A percentile compares a stretch with the other conserved stretches of the same genome.
Evolutionary conservation across 2,888 invertebrate genomes (phyloP).

Genomic region (Hypolimnas misippus): DNA sequence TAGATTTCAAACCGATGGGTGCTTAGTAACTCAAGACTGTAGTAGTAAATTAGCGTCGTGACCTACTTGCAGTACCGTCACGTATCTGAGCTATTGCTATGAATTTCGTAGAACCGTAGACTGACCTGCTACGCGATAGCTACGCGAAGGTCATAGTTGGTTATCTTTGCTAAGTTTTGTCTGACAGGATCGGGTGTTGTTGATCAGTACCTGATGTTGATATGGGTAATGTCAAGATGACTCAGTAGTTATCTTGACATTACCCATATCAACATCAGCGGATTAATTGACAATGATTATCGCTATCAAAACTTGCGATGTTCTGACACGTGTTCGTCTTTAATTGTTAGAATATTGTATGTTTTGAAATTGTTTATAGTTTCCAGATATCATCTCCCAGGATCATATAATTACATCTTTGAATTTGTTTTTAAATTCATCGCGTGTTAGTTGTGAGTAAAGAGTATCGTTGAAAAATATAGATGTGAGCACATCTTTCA

Average conservation of each 20-base stretch:
- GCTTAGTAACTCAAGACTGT: constrained; percentile 33
- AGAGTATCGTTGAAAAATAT: too few relatives aligned
- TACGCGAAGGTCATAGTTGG: constrained; percentile 22
- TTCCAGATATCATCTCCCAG: too few relatives aligned
- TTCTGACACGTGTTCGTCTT: too few relatives aligned
- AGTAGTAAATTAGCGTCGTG: constrained; percentile 40
- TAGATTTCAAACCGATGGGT: constrained; percentile 32
- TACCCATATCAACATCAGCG: neutral
- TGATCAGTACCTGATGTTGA: neutral
- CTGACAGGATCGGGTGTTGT: neutral
- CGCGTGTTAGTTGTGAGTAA: too few relatives aligned
- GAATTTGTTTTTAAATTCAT: too few relatives aligned
- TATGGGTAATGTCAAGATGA: too few relatives aligned
- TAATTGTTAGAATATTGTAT: too few relatives aligned
- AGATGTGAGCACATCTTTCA: too few relatives aligned
- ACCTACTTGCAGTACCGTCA: constrained; percentile 45
- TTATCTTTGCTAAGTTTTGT: constrained; percentile 14
- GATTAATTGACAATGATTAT: neutral
- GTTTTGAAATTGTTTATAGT: too few relatives aligned
- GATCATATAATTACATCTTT: too few relatives aligned
- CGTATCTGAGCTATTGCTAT: constrained; percentile 40
- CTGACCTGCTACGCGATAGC: constrained; percentile 27
- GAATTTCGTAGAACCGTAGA: constrained; percentile 39
- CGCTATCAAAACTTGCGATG: too few relatives aligned
- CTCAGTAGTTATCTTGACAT: neutral